A percentile compares a stretch with the other conserved stretches of the same genome.
These are phyloP conservation scores for Stratiolaelaps scimitus DNA, from an alignment of 1,140 invertebrate genomes.

Conservation along the genomic window DNA sequence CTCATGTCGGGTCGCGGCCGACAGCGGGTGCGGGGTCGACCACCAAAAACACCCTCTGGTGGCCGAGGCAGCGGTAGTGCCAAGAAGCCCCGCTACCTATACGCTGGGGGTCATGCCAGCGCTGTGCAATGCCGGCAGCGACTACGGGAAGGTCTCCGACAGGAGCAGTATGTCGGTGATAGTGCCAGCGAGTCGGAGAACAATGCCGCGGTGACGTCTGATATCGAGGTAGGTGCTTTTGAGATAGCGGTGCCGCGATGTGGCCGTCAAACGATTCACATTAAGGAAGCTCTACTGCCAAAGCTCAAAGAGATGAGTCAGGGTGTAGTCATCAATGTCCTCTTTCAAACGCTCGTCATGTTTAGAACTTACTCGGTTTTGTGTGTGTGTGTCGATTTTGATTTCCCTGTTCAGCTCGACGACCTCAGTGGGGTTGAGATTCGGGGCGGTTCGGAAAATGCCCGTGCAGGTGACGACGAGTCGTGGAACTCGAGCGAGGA, in stretches of 20 bases:
- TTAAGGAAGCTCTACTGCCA: no score
- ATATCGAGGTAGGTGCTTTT: no score
- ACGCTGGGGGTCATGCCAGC: conserved; percentile 9
- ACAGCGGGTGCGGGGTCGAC: conserved; percentile 5
- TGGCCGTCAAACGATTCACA: no score
- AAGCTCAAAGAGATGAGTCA: no score
- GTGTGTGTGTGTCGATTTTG: no score
- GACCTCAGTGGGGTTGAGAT: neutral
- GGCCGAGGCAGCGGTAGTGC: neutral
- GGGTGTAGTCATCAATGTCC: no score
- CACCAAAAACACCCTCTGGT: conserved; percentile 8
- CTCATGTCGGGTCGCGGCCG: conserved; percentile 4
- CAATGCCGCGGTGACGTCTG: no score
- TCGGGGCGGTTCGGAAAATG: conserved; percentile 25
- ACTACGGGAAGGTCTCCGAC: conserved; percentile 12
- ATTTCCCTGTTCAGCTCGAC: no score
- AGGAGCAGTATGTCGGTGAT: neutral
- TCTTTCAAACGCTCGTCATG: no score
- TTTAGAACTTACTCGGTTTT: no score
- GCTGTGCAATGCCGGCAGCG: neutral
- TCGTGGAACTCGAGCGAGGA: neutral
- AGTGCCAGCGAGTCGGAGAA: no score
- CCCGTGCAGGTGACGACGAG: conserved; percentile 29
- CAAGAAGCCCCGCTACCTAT: conserved; percentile 15
- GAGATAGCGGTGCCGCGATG: no score